Evolutionary conservation across 2,113 vertebrate species (phyloP).

Genomic region (Climacteris rufus): DNA sequence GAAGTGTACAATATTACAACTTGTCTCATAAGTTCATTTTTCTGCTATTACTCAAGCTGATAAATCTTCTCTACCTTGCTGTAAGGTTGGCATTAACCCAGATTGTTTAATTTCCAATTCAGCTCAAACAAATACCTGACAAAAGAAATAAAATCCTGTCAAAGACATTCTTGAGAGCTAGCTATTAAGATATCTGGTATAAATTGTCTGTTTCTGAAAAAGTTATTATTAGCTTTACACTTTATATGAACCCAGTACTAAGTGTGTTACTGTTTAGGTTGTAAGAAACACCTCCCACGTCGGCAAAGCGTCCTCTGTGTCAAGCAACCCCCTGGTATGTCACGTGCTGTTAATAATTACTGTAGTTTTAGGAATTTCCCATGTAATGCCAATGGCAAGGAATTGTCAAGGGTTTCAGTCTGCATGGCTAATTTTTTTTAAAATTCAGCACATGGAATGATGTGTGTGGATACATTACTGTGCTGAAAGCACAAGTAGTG

Average conservation of each 20-base stretch:
- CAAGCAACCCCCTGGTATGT: conserved; percentile 82
- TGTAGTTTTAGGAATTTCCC: not conserved
- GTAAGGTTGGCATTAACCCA: not conserved
- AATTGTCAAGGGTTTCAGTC: not conserved
- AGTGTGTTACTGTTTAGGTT: conserved; percentile 74
- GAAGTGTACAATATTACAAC: no score
- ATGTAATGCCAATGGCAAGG: not conserved
- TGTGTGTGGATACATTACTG: not conserved
- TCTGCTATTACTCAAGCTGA: not conserved
- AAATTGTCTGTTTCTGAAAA: not conserved
- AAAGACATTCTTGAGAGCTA: not conserved
- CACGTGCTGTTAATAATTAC: not conserved
- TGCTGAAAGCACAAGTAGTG: not conserved
- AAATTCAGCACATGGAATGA: not conserved
- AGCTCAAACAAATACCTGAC: not conserved
- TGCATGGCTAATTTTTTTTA: not conserved
- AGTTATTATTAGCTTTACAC: not conserved
- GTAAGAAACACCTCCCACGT: conserved; percentile 81
- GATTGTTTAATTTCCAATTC: not conserved
- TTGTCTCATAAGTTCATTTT: not conserved
- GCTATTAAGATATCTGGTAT: not conserved
- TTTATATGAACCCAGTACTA: not conserved
- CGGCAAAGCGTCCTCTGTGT: conserved; percentile 72
- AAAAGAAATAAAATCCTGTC: not conserved
- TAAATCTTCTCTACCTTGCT: not conserved